Evolutionary conservation across 2,797 vertebrate genomes (phyloP).

Genomic region (Lagodon rhomboides): DNA sequence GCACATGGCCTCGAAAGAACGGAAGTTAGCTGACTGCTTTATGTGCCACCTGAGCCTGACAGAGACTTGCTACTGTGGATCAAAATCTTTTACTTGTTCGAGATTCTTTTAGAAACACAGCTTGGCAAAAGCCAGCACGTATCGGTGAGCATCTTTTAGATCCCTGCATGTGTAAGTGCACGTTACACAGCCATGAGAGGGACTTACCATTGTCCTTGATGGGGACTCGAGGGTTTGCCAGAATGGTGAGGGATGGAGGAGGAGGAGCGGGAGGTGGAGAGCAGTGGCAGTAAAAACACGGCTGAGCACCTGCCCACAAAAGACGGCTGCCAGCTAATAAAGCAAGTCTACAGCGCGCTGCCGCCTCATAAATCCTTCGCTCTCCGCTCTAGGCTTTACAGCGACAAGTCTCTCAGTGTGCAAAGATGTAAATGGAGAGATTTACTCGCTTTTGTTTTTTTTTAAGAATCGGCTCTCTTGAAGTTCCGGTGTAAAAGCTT

Average conservation of each 20-base stretch:
- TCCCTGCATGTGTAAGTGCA: neutral
- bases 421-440: constrained; percentile 40
- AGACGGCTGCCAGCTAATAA: constrained; percentile 68
- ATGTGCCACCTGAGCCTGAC: neutral
- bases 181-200: constrained; percentile 9
- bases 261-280: constrained; percentile 47
- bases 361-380: constrained; percentile 66
- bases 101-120: neutral
- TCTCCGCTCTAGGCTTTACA: constrained; percentile 42
- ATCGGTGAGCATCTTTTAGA: constrained; percentile 8
- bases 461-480: constrained; percentile 1
- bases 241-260: constrained; percentile 41
- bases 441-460: neutral
- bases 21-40: neutral
- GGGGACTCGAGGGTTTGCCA: constrained; percentile 50
- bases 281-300: constrained; percentile 65
- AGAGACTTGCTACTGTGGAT: neutral
- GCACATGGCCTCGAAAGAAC: neutral
- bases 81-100: neutral
- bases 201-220: constrained; percentile 59
- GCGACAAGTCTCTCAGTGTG: constrained; percentile 12
- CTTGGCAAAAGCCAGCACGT: neutral
- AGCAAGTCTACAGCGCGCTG: constrained; percentile 57
- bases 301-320: constrained; percentile 67
- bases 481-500: constrained; percentile 41